Evolutionary conservation across 2,888 invertebrate species (phyloP), one percentile per base, ranked within the genome.

Genomic region (Limnephilus rhombicus): DNA sequence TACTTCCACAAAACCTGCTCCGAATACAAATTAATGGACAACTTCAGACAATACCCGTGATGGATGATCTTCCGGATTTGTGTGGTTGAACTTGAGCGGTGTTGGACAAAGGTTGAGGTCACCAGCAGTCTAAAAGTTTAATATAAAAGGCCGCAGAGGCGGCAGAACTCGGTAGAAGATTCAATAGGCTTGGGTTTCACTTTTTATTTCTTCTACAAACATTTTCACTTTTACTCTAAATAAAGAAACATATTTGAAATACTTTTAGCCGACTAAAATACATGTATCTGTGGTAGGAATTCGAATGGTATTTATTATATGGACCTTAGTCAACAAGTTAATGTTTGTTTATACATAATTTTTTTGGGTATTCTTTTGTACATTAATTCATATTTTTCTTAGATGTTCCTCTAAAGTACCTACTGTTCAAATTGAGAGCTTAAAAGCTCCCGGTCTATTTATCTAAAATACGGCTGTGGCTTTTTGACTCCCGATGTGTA

Each of bases 1-100:
- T 86, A 86, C 86, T 86, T 86, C 86, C 45, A 49, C 37, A 49
- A 49, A 29, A 49, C 86, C 37, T 86, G 86, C 45, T 15, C 86
- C 45, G 86, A 86, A 86, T 86, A 86, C 86, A 49, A 86, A 86
- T 29, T 18, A 37, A 37, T 37, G 68, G 9, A 68, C 68, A 68
- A 68, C 68, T 68, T 68, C 68, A n/a, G 68, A 68, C 68, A 68
- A 68, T 68, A 24, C 68, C 53, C 9, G n/a, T 68, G 68, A 68
- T 68, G 68, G 24, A 68, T 68, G 68, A 68, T 68, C 68, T 68
- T 68, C n/a, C 68, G 68, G 9, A 68, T 1, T 53, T 53, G 53
- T 53, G 53, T 53, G 53, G 53, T 53, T 68, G 68, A 68, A 68
- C 68, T 68, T 7, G 68, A 24, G 68, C 9, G 68, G 68, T 68